phyloP scores from a whole-genome alignment of 1,140 invertebrate genomes.

The Oedothorax gibbosus region DNA sequence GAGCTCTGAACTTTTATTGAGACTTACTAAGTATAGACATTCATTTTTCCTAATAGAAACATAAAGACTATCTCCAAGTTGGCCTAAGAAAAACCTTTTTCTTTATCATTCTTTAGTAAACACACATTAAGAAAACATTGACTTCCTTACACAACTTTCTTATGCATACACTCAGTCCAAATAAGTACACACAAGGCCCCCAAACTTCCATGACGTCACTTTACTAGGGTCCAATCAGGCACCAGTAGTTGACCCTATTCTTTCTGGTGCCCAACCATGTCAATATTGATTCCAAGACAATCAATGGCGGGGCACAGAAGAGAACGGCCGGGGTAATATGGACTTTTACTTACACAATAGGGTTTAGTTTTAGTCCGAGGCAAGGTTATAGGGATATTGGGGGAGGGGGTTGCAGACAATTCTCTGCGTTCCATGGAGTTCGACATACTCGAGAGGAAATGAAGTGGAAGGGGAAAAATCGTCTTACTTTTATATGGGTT shows the following conservation, averaged over 20 bases:
- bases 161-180: constrained; percentile 9
- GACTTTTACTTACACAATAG: constrained; percentile 54
- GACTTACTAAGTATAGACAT: too few species aligned
- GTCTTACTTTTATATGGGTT: too few species aligned
- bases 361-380: constrained; percentile 41
- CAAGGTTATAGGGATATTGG: neutral
- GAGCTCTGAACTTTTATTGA: too few species aligned
- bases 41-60: too few species aligned
- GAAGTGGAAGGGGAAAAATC: too few species aligned
- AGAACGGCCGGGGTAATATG: constrained; percentile 47
- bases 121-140: neutral
- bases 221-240: constrained; percentile 58
- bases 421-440: too few species aligned
- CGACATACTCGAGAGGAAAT: too few species aligned
- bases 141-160: too few species aligned
- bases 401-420: neutral
- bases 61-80: neutral
- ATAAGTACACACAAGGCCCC: constrained; percentile 11
- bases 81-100: neutral
- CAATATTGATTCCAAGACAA: constrained; percentile 57
- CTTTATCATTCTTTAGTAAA: constrained; percentile 11
- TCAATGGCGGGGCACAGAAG: constrained; percentile 37
- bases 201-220: constrained; percentile 55
- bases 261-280: constrained; percentile 56
- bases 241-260: constrained; percentile 61